phyloP scores from a whole-genome alignment of 2,113 vertebrate genomes.

The Hippoglossus stenolepis region DNA sequence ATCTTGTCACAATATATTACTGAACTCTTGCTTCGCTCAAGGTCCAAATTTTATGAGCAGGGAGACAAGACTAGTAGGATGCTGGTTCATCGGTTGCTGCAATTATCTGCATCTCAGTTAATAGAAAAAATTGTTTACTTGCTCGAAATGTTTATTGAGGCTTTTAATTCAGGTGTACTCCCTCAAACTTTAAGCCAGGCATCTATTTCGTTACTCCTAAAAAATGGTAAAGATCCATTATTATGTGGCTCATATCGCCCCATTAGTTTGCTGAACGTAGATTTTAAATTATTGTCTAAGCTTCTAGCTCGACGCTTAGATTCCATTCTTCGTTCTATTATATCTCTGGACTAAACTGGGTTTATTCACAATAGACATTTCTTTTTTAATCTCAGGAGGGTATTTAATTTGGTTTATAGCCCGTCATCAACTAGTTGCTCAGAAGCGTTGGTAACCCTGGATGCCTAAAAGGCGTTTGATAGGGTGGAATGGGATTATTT shows the following conservation, averaged over 20 bases:
- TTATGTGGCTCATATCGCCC: background rate
- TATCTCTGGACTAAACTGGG: background rate
- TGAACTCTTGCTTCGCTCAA: no score
- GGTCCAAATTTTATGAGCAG: no score
- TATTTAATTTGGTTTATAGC: slow-evolving; percentile 18
- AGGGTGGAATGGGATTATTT: background rate
- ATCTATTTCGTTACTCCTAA: no score
- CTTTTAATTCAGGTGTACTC: no score
- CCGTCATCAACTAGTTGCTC: background rate
- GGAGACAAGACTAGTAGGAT: no score
- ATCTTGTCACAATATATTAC: no score
- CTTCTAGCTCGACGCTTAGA: background rate
- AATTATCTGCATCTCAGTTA: no score
- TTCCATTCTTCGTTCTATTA: no score
- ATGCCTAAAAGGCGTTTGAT: background rate
- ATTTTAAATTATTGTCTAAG: slow-evolving; percentile 4
- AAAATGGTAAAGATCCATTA: background rate
- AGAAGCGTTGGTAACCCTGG: background rate
- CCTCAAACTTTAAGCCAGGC: no score
- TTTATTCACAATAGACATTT: slow-evolving; percentile 24
- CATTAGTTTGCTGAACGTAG: background rate
- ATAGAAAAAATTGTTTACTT: no score
- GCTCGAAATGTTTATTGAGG: no score
- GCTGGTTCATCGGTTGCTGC: no score
- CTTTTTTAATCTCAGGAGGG: background rate